Percentiles rank a stretch among this genome's conserved stretches.
phyloP scores from a whole-genome alignment of 2,113 vertebrate species.

The Cochlearius cochlearius region DNA sequence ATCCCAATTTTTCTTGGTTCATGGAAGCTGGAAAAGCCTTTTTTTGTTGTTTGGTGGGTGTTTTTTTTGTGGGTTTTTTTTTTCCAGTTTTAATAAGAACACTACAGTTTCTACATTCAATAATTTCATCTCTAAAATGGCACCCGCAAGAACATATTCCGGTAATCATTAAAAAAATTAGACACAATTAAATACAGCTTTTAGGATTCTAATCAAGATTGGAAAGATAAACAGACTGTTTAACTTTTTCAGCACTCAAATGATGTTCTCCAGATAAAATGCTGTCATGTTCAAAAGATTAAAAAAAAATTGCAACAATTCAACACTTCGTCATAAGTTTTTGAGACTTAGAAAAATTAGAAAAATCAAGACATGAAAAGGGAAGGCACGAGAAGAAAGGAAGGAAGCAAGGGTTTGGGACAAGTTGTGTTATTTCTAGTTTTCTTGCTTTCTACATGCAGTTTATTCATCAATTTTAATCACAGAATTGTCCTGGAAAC shows the following conservation, averaged over 20 bases:
- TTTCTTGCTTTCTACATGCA: not conserved
- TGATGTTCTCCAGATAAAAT: not conserved
- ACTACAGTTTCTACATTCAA: not conserved
- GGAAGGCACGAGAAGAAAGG: not conserved
- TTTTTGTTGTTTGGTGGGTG: too few species aligned
- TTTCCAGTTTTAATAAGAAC: not conserved
- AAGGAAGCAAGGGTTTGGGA: not conserved
- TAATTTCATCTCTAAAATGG: not conserved
- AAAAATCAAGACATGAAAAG: not conserved
- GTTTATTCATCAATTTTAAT: not conserved
- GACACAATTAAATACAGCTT: not conserved
- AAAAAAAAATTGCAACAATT: not conserved
- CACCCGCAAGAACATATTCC: not conserved
- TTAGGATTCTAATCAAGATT: not conserved
- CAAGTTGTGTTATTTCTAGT: not conserved
- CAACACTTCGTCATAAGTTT: not conserved
- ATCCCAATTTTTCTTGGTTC: not conserved
- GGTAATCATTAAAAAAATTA: not conserved
- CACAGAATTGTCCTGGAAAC: not conserved
- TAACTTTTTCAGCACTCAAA: not conserved
- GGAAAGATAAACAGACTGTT: not conserved
- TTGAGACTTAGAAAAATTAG: not conserved
- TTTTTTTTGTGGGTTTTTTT: too few species aligned
- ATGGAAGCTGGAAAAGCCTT: not conserved
- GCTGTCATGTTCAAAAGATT: not conserved